Evolutionary conservation across 2,888 invertebrate species (phyloP).

Genomic region (Drosophila sordidapex): DNA sequence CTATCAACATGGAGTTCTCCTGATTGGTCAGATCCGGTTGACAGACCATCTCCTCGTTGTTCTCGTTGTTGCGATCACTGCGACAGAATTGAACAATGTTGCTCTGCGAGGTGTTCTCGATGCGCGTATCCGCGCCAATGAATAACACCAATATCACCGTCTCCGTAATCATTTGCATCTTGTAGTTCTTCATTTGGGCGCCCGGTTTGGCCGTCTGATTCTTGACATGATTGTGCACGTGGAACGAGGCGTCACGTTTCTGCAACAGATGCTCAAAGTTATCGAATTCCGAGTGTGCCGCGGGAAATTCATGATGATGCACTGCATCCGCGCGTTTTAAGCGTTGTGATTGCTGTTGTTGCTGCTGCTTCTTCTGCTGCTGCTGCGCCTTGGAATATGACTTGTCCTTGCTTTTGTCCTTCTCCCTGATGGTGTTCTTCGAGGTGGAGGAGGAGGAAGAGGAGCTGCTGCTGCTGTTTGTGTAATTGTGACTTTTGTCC

Average conservation of each 20-base stretch:
- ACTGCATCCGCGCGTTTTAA: slow-evolving; percentile 34
- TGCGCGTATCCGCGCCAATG: slow-evolving; percentile 90
- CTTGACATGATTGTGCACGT: slow-evolving; percentile 60
- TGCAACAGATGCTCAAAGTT: slow-evolving; percentile 79
- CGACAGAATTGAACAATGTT: slow-evolving; percentile 91
- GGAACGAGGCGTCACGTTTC: slow-evolving; percentile 74
- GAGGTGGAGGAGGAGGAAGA: slow-evolving; percentile 22
- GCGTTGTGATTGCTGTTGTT: slow-evolving; percentile 44
- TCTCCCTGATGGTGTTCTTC: slow-evolving; percentile 2
- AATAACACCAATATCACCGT: slow-evolving; percentile 92
- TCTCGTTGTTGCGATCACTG: slow-evolving; percentile 65
- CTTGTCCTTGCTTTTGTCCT: slow-evolving; percentile 5
- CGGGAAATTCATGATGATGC: slow-evolving; percentile 58
- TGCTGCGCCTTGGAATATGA: slow-evolving; percentile 14
- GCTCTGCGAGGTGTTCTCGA: slow-evolving; percentile 92
- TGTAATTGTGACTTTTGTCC: slow-evolving; percentile 42
- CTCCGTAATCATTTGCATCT: slow-evolving; percentile 88
- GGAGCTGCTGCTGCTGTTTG: slow-evolving; percentile 45
- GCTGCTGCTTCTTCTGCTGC: slow-evolving; percentile 22
- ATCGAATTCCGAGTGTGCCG: slow-evolving; percentile 72
- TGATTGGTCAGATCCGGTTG: slow-evolving; percentile 91
- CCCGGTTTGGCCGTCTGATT: slow-evolving; percentile 55
- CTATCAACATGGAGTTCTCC: slow-evolving; percentile 89
- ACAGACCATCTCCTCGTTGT: slow-evolving; percentile 85
- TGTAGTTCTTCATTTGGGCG: slow-evolving; percentile 75